Conservation (phyloP, 2,113 vertebrate genomes). For the Peromyscus californicus region DNA sequence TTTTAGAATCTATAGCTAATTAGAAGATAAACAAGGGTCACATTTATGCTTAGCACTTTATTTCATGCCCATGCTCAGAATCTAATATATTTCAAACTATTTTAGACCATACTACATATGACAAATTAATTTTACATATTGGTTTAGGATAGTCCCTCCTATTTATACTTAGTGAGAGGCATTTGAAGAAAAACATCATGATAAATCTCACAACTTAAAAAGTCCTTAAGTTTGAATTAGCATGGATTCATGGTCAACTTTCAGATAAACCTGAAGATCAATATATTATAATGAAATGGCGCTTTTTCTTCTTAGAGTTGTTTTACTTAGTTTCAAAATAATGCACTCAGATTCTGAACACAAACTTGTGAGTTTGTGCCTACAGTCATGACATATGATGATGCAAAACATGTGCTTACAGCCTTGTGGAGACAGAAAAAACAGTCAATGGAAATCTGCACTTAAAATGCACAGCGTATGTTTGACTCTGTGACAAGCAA, state of each 20-base stretch:
- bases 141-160: conserved; percentile 4
- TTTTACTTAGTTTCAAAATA: background rate
- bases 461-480: conserved; percentile 64
- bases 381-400: background rate
- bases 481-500: conserved; percentile 60
- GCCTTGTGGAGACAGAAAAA: conserved; percentile 18
- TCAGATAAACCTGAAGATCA: background rate
- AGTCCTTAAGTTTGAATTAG: background rate
- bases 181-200: background rate
- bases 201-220: conserved; percentile 24
- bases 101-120: background rate
- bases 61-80: background rate
- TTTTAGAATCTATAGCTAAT: conserved; percentile 25
- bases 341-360: background rate
- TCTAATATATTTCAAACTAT: background rate
- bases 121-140: background rate
- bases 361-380: background rate
- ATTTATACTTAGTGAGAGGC: background rate
- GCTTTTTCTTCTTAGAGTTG: background rate
- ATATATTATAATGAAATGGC: conserved; percentile 40
- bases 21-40: background rate
- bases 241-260: background rate
- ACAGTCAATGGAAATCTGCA: background rate
- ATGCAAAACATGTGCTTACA: background rate
- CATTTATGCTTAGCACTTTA: background rate